Conservation (phyloP, 2,113 vertebrate genomes). For the Acanthisitta chloris region DNA sequence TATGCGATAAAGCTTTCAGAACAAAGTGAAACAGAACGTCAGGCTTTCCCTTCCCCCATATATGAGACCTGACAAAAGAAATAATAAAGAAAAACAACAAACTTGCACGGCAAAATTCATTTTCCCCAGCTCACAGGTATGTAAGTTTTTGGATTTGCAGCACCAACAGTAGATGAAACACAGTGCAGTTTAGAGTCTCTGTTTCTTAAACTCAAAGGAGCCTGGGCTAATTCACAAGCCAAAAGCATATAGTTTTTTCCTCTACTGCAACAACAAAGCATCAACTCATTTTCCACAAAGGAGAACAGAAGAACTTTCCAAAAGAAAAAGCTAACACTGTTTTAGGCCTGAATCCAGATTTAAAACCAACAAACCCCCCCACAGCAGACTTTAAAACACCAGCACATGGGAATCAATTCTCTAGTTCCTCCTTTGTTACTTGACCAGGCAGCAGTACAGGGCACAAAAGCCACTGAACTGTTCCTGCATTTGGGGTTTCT, state of each 20-base stretch:
- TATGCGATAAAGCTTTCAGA: neutral
- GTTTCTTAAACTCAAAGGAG: neutral
- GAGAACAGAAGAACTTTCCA: neutral
- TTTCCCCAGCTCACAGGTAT: neutral
- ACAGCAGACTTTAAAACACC: neutral
- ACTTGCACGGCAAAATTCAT: neutral
- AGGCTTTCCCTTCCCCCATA: neutral
- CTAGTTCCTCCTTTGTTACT: neutral
- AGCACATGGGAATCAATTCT: neutral
- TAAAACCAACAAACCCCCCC: neutral
- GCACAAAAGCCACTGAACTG: neutral
- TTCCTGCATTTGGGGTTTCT: neutral
- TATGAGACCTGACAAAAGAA: neutral
- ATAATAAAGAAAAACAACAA: neutral
- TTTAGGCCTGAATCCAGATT: neutral
- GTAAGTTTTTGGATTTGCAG: neutral
- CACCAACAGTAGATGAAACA: neutral
- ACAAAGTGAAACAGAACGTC: neutral
- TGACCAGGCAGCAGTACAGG: neutral
- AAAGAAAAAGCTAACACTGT: neutral
- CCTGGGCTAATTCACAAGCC: neutral
- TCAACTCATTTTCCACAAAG: neutral
- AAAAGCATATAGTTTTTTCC: neutral
- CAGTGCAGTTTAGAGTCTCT: neutral
- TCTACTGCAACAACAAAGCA: neutral